Conservation (phyloP, 92 coral and sea anemone genomes). For the Umimayanthus chanpuru region DNA sequence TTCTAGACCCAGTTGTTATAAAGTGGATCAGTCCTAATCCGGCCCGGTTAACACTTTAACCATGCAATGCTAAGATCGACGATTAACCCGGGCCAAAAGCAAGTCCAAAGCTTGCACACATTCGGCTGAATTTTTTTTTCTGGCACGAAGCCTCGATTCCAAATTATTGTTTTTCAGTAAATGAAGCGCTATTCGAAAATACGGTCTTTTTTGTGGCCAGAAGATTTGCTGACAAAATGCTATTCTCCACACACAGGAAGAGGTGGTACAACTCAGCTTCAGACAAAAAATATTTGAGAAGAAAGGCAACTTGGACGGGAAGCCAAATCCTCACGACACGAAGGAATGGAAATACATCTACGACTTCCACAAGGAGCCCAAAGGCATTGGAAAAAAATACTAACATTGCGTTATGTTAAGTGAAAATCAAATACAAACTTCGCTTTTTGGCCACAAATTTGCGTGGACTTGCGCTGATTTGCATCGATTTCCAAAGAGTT, state of each 20-base stretch:
- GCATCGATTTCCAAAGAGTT: neutral
- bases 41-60: no score
- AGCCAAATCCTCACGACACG: conserved; percentile 79
- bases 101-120: no score
- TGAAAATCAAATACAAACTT: neutral
- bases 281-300: conserved; percentile 65
- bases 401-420: conserved; percentile 12
- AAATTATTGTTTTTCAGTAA: no score
- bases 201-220: no score
- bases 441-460: neutral
- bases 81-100: no score
- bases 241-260: conserved; percentile 42
- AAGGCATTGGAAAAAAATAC: conserved; percentile 67
- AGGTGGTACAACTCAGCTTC: conserved; percentile 75
- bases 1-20: no score
- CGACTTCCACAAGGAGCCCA: conserved; percentile 73
- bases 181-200: no score
- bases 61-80: no score
- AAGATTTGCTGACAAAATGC: no score
- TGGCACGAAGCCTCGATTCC: no score
- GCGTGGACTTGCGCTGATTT: neutral
- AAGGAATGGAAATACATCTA: conserved; percentile 77
- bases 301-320: conserved; percentile 68
- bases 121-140: no score
- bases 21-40: no score